Percentiles rank a stretch among this genome's conserved stretches.
Conservation (phyloP, 2,888 invertebrate species). For the Blera fallax region DNA sequence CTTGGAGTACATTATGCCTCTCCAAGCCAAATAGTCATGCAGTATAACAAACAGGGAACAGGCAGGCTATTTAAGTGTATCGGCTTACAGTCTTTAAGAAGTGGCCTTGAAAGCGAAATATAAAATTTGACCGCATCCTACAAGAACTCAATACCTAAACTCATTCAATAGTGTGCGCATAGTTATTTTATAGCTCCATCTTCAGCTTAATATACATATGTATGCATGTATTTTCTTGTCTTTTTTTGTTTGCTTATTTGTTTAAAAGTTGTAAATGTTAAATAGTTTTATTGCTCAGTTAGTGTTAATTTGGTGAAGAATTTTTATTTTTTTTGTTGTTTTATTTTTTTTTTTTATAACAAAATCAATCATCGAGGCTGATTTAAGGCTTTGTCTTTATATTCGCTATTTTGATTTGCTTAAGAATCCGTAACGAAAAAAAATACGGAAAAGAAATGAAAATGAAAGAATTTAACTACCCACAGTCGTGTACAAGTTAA, state of each 20-base stretch:
- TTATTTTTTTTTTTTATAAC: no score
- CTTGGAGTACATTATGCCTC: no score
- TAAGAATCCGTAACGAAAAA: no score
- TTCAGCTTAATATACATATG: not conserved
- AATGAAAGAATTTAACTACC: not conserved
- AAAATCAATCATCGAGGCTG: conserved; percentile 42
- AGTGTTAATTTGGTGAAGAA: conserved; percentile 48
- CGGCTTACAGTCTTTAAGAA: no score
- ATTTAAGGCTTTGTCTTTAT: conserved; percentile 56
- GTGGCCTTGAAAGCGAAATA: not conserved
- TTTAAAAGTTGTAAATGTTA: conserved; percentile 52
- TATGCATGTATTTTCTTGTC: not conserved
- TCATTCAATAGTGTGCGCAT: conserved; percentile 21
- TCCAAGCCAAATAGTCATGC: no score
- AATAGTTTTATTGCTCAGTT: conserved; percentile 65
- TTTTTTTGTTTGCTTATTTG: not conserved
- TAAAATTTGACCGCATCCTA: not conserved
- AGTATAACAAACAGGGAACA: no score
- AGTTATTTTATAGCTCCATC: conserved; percentile 10
- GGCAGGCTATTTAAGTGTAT: no score
- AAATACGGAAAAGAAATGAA: no score
- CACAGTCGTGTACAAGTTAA: not conserved
- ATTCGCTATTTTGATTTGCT: conserved; percentile 28
- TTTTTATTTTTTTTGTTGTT: no score
- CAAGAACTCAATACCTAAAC: not conserved